Percentiles rank a stretch among this genome's conserved stretches.
phyloP scores from a whole-genome alignment of 2,113 vertebrate genomes.

The Lontra canadensis region DNA sequence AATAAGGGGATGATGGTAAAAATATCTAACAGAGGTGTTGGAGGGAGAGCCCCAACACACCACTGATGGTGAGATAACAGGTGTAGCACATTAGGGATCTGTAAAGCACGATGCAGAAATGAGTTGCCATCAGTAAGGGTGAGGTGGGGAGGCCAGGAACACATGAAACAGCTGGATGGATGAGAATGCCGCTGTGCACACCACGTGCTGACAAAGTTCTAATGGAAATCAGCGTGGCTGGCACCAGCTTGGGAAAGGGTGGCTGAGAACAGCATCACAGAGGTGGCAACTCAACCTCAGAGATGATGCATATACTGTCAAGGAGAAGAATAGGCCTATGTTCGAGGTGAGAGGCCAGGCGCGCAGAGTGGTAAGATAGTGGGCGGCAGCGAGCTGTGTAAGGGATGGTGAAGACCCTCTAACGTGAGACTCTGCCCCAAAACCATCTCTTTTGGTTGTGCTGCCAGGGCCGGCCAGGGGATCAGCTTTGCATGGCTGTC shows the following conservation, averaged over 20 bases:
- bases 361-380: no score
- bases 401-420: neutral
- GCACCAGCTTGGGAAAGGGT: neutral
- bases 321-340: neutral
- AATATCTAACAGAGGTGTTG: neutral
- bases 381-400: neutral
- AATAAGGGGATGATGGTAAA: neutral
- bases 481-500: neutral
- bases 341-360: neutral
- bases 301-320: neutral
- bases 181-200: fast-evolving
- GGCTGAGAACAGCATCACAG: neutral
- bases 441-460: neutral
- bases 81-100: neutral
- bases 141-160: neutral
- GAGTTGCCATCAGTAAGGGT: neutral
- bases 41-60: neutral
- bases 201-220: neutral
- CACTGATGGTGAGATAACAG: no score
- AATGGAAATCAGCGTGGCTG: neutral
- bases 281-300: neutral
- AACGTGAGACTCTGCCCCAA: neutral
- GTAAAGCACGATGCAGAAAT: neutral
- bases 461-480: neutral
- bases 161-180: neutral